phyloP scores from a whole-genome alignment of 2,888 invertebrate genomes.

The Tinea pellionella region DNA sequence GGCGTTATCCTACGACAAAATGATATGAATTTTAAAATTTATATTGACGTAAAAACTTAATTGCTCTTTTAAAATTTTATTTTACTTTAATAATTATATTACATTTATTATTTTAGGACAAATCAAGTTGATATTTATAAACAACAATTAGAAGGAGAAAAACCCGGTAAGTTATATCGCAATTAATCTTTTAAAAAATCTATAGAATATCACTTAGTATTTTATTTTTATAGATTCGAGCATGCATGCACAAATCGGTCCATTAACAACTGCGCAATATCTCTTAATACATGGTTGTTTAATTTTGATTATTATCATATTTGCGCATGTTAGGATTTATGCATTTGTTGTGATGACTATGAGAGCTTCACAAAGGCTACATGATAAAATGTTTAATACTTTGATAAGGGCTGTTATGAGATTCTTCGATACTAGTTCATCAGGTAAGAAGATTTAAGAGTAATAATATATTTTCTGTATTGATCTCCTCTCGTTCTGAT shows the following conservation, averaged over 20 bases:
- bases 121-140: conserved; percentile 44
- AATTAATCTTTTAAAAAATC: no score
- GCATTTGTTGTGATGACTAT: conserved; percentile 72
- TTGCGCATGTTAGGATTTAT: conserved; percentile 64
- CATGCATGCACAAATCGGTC: conserved; percentile 36
- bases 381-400: conserved; percentile 79
- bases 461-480: no score
- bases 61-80: neutral
- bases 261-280: conserved; percentile 42
- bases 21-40: neutral
- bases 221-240: conserved; percentile 37
- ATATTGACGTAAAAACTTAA: no score
- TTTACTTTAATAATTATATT: conserved; percentile 8
- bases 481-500: no score
- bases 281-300: conserved; percentile 42
- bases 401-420: conserved; percentile 76
- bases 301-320: conserved; percentile 46
- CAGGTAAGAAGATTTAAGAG: conserved; percentile 71
- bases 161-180: conserved; percentile 38
- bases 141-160: conserved; percentile 29
- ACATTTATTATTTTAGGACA: conserved; percentile 36
- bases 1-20: no score
- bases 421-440: conserved; percentile 84
- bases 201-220: no score
- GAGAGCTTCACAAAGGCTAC: conserved; percentile 75